Evolutionary conservation across 2,888 invertebrate genomes (phyloP).

Genomic region (Polymixis flavicincta): DNA sequence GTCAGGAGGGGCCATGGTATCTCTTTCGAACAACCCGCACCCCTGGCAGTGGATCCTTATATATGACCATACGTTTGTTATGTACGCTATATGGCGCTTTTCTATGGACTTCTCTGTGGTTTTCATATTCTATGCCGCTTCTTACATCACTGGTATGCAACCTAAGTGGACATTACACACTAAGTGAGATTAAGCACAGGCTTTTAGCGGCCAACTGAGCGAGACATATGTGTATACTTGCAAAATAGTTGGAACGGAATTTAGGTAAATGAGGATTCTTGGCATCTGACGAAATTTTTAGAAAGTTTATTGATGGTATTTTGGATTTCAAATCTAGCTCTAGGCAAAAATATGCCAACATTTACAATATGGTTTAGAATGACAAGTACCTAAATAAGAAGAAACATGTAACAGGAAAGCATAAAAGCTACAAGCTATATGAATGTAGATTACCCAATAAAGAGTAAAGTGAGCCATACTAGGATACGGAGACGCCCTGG

Average conservation of each 20-base stretch:
- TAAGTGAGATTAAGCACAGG: conserved; percentile 56
- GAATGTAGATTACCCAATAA: background rate
- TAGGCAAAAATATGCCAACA: background rate
- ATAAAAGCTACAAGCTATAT: background rate
- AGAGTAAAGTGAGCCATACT: background rate
- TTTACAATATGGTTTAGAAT: background rate
- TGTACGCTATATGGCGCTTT: background rate
- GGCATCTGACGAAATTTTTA: background rate
- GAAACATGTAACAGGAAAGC: background rate
- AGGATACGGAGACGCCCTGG: too few relatives aligned
- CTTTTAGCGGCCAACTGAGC: conserved; percentile 43
- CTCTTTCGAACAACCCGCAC: too few relatives aligned
- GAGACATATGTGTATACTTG: conserved; percentile 43
- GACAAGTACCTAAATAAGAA: background rate
- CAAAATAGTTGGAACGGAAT: conserved; percentile 35
- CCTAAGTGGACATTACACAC: conserved; percentile 63
- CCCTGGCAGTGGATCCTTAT: too few relatives aligned
- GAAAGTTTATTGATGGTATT: background rate
- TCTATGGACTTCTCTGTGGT: background rate
- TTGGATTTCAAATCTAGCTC: too few relatives aligned
- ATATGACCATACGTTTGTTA: background rate
- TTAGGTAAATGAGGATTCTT: conserved; percentile 28
- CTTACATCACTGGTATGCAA: conserved; percentile 52
- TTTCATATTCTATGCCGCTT: conserved; percentile 26
- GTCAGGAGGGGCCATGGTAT: too few relatives aligned